These are phyloP conservation scores for Antheraea pernyi DNA, from an alignment of 1,140 invertebrate genomes.

Conservation along the genomic window DNA sequence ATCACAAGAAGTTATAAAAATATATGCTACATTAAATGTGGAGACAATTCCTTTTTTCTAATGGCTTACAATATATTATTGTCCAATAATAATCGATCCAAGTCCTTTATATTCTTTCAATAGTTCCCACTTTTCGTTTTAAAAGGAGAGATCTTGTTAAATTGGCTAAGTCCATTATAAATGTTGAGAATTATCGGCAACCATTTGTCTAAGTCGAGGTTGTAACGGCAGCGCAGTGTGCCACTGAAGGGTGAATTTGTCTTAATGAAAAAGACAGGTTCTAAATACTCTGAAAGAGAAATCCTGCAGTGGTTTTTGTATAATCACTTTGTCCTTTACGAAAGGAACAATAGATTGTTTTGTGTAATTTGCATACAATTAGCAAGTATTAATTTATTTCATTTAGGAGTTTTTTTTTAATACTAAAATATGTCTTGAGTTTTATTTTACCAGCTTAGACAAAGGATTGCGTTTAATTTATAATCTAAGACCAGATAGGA, in stretches of 20 bases:
- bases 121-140: background rate
- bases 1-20: too few species aligned
- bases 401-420: too few species aligned
- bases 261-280: slow-evolving; percentile 4
- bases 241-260: slow-evolving; percentile 3
- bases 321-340: background rate
- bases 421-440: too few species aligned
- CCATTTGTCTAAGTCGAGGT: slow-evolving; percentile 1
- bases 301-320: background rate
- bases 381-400: too few species aligned
- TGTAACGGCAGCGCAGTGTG: background rate
- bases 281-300: background rate
- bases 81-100: too few species aligned
- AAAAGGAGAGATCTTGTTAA: background rate
- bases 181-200: slow-evolving; percentile 2
- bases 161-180: background rate
- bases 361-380: background rate
- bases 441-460: too few species aligned
- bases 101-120: background rate
- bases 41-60: too few species aligned
- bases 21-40: too few species aligned
- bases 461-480: too few species aligned
- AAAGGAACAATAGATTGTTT: background rate
- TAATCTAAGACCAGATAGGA: too few species aligned
- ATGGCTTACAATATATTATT: too few species aligned